Base-by-base conservation (phyloP, 37 sponge, comb jelly and placozoan genomes). In the Crambe crambe region DNA sequence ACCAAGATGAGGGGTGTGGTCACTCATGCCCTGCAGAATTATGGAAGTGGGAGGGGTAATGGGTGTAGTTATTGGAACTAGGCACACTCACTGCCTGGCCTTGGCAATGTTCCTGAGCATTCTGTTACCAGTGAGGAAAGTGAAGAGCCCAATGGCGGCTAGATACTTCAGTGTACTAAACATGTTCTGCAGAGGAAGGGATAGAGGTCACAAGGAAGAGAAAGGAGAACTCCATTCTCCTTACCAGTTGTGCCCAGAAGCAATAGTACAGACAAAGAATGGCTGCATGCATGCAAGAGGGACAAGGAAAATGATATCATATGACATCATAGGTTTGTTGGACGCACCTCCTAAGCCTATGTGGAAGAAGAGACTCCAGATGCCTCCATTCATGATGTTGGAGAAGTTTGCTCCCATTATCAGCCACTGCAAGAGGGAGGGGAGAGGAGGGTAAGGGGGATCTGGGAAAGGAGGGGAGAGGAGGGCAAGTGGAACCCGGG, bases 121-220 rank as follows among this genome's bases (percentile, higher is more conserved):
- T 60, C 81, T 75, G 35, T 92, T 84, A 0, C 97, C 97, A 63
- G 88, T 60, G 25, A 93, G 3, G 82, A 93, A 89, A 8, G 97
- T 96, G 37, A 90, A 40, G 15, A 73, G 66, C n/a, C 94, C 91
- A 40, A 93, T 37, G 8, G 44, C 68, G 40, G 74, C 83, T 23
- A 96, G 80, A 54, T 80, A 87, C 77, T 93, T 93, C 75, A 96
- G 62, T 0, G 97, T 96, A 23, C 83, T 68, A 43, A 96, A 96
- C 97, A 96, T 96, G 71, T 96, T 91, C 95, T 94, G 62, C 2
- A n/a, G 57, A 30, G 35, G 20, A 30, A 54, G 71, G 15, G 71
- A 17, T 43, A 42, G 43, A 70, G 2, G 3, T 31, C 61, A 60
- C 61, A 60, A 5, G 21, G 68, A 29, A 27, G 15, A 27, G 15